These are phyloP conservation scores for Arctopsyche grandis DNA, from an alignment of 1,140 invertebrate genomes.

Conservation along the genomic window DNA sequence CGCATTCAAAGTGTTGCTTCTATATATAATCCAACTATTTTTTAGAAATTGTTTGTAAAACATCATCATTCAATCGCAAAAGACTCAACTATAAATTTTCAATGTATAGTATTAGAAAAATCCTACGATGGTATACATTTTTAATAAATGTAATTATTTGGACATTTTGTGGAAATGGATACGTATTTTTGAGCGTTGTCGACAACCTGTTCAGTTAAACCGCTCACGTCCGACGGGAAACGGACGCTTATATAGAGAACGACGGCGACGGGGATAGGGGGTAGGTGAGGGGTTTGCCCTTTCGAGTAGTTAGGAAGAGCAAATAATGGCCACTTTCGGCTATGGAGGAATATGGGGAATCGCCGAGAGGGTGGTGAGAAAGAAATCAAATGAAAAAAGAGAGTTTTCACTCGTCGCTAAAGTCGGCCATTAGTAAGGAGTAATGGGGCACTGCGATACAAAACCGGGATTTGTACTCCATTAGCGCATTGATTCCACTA, in stretches of 20 bases:
- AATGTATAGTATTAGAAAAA: too few relatives aligned
- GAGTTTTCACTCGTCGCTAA: constrained; percentile 25
- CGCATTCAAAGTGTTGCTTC: too few relatives aligned
- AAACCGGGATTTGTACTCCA: constrained; percentile 24
- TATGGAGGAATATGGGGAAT: neutral
- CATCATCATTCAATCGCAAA: too few relatives aligned
- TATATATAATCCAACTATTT: too few relatives aligned
- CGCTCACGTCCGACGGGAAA: constrained; percentile 34
- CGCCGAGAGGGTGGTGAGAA: neutral
- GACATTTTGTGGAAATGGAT: too few relatives aligned
- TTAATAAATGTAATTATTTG: too few relatives aligned
- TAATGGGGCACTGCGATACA: constrained; percentile 3
- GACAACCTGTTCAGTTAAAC: constrained; percentile 29
- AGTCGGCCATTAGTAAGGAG: constrained; percentile 11
- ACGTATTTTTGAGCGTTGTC: too few relatives aligned
- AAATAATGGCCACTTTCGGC: constrained; percentile 40
- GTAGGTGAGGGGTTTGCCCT: neutral
- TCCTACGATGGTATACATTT: too few relatives aligned
- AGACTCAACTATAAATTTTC: too few relatives aligned
- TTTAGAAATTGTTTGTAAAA: too few relatives aligned
- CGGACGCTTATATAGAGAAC: constrained; percentile 35
- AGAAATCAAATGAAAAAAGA: constrained; percentile 44
- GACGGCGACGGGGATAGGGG: neutral
- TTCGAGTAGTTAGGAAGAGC: constrained; percentile 38
- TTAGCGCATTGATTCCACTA: constrained; percentile 1